Conservation (phyloP, 2,113 vertebrate species). For the Podarcis raffonei region DNA sequence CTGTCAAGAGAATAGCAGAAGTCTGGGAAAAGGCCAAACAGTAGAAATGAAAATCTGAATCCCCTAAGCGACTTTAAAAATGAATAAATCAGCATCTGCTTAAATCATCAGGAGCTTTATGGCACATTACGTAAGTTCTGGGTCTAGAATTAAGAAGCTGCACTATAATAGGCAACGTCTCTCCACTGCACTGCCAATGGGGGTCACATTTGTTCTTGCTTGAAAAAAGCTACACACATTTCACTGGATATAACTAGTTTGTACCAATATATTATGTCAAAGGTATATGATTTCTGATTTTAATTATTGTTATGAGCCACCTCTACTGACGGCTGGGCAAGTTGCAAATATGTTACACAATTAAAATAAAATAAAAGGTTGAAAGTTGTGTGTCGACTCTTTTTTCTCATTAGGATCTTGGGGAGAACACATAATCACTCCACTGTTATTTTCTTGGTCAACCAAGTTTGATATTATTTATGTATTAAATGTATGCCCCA, state of each 20-base stretch:
- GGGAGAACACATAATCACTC: background rate
- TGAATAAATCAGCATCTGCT: background rate
- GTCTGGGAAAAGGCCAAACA: background rate
- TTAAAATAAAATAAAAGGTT: background rate
- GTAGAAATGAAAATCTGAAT: background rate
- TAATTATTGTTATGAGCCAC: background rate
- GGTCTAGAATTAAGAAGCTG: background rate
- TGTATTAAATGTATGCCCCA: too few species aligned
- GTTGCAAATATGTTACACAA: background rate
- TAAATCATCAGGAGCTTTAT: background rate
- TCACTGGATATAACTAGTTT: background rate
- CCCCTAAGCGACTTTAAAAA: background rate
- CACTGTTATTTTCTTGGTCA: background rate
- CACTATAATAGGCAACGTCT: background rate
- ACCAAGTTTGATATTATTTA: too few species aligned
- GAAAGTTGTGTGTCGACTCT: background rate
- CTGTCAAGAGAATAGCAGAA: too few species aligned
- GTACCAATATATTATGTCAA: background rate
- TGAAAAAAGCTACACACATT: slow-evolving; percentile 6
- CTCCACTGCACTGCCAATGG: background rate
- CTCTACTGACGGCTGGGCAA: background rate
- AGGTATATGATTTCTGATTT: background rate
- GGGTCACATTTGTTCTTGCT: background rate
- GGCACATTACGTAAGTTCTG: background rate
- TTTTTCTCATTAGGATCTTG: background rate